These are phyloP conservation scores for Drosophila buzzatii DNA, from an alignment of 2,888 invertebrate genomes.

Conservation along the genomic window DNA sequence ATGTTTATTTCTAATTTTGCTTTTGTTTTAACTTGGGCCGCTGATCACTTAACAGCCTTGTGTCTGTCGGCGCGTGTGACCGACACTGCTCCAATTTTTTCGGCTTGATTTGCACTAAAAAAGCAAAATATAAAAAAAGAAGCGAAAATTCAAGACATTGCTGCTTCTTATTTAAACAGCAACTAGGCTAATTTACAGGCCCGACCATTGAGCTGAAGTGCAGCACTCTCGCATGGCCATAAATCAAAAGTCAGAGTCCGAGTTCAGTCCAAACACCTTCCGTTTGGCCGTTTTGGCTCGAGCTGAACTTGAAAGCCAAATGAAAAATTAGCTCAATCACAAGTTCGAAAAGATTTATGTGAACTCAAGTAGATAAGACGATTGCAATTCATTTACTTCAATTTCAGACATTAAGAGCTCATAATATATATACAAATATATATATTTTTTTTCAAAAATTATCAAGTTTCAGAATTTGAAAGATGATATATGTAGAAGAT, in stretches of 20 bases:
- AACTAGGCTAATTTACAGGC: conserved; percentile 70
- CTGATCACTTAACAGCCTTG: conserved; percentile 59
- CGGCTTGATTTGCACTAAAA: conserved; percentile 57
- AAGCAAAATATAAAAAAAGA: background rate
- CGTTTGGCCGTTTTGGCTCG: conserved; percentile 57
- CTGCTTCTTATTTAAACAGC: conserved; percentile 22
- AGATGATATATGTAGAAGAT: background rate
- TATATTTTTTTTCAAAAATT: no score
- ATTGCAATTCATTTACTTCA: background rate
- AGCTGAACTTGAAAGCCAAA: conserved; percentile 47
- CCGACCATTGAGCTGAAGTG: conserved; percentile 24
- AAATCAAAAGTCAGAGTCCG: conserved; percentile 45
- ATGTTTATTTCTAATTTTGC: conserved; percentile 65
- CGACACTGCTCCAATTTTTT: conserved; percentile 65
- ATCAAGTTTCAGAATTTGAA: background rate
- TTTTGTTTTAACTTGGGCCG: conserved; percentile 54
- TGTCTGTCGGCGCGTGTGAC: conserved; percentile 68
- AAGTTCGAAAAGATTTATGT: conserved; percentile 1
- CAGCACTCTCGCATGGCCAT: conserved; percentile 31
- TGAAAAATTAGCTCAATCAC: conserved; percentile 59
- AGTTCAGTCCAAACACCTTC: conserved; percentile 47
- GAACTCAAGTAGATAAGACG: background rate
- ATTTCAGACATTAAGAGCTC: background rate
- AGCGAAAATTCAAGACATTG: background rate
- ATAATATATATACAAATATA: no score